Conservation (phyloP, 2,797 vertebrate genomes). For the Geotrypetes seraphini region DNA sequence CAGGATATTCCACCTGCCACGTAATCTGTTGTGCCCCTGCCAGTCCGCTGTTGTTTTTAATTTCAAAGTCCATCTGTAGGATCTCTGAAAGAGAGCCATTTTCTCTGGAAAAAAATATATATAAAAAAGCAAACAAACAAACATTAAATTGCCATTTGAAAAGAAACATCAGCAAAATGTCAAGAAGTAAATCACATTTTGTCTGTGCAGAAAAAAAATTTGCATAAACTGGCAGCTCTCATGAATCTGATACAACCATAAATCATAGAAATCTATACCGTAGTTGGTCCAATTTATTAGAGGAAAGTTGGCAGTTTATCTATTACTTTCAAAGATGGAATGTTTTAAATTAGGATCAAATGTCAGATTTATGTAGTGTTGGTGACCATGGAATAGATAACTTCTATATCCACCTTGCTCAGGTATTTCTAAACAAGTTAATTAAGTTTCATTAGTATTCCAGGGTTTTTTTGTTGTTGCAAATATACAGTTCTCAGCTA, state of each 20-base stretch:
- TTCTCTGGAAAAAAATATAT: constrained; percentile 44
- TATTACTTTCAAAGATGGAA: neutral
- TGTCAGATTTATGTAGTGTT: neutral
- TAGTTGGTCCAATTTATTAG: neutral
- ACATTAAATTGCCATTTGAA: neutral
- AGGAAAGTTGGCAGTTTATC: neutral
- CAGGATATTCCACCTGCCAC: constrained; percentile 81
- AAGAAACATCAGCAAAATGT: neutral
- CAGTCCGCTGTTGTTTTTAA: constrained; percentile 75
- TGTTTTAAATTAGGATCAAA: constrained; percentile 8
- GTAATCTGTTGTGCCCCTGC: constrained; percentile 78
- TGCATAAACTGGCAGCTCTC: no score
- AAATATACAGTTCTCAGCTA: neutral
- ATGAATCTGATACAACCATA: neutral
- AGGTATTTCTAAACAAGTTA: constrained; percentile 33
- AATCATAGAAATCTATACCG: neutral
- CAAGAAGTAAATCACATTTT: fast-evolving
- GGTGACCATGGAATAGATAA: neutral
- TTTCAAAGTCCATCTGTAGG: constrained; percentile 86
- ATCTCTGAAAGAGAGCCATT: constrained; percentile 75
- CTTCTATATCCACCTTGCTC: constrained; percentile 8
- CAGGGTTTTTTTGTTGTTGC: constrained; percentile 24
- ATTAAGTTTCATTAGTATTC: constrained; percentile 19
- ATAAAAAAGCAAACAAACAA: no score
- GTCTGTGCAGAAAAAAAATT: no score